phyloP scores from a whole-genome alignment of 2,888 invertebrate species.

The Metellina segmentata region DNA sequence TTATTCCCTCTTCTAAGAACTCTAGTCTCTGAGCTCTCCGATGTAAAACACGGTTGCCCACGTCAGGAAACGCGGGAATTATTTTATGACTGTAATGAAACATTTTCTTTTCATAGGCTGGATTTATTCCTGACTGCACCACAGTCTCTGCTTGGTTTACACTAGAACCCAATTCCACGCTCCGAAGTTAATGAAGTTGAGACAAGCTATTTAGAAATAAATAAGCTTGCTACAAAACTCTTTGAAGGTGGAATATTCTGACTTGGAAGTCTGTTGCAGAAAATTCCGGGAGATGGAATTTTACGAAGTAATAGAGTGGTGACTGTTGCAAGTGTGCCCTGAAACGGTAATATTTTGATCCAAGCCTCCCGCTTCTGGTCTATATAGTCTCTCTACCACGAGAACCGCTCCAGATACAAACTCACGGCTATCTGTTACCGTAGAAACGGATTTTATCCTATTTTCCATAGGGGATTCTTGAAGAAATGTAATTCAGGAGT shows the following conservation, averaged over 20 bases:
- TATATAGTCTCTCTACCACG: no score
- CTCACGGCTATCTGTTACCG: no score
- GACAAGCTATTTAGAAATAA: not conserved
- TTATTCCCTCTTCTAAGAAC: not conserved
- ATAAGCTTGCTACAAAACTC: not conserved
- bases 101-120: not conserved
- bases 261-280: not conserved
- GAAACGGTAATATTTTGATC: no score
- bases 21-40: no score
- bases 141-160: not conserved
- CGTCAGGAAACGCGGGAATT: not conserved
- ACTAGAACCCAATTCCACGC: not conserved
- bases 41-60: not conserved
- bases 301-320: not conserved
- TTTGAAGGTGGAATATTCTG: not conserved
- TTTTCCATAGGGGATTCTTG: no score
- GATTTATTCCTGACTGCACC: not conserved
- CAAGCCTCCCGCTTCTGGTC: no score
- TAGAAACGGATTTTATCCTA: no score
- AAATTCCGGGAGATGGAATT: not conserved
- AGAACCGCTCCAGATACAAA: no score
- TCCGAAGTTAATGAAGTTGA: not conserved
- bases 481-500: no score
- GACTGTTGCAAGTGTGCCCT: no score
- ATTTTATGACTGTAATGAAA: slow-evolving; percentile 1